Evolutionary conservation across 1,140 invertebrate species (phyloP).

Genomic region (Drosophila nebulosa): DNA sequence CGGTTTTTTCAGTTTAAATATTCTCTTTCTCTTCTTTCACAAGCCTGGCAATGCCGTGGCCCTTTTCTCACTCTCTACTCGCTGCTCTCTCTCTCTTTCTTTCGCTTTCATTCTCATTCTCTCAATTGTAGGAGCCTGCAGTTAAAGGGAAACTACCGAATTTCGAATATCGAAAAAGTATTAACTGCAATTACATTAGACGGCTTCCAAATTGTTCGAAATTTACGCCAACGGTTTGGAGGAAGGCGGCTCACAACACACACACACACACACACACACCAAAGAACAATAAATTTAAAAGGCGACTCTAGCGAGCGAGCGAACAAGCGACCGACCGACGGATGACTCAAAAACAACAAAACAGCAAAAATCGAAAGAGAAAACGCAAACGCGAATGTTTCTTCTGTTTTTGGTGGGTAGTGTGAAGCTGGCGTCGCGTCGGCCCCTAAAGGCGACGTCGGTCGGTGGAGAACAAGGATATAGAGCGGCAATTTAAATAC

Average conservation of each 20-base stretch:
- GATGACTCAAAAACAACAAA: conserved; percentile 59
- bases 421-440: conserved; percentile 61
- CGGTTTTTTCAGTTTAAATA: not conserved
- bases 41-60: conserved; percentile 16
- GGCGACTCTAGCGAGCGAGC: no score
- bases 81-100: not conserved
- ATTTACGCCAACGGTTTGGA: not conserved
- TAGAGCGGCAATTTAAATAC: conserved; percentile 67
- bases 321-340: not conserved
- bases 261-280: not conserved
- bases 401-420: conserved; percentile 22
- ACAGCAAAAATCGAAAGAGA: conserved; percentile 22
- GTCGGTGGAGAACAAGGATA: conserved; percentile 37
- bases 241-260: not conserved
- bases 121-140: not conserved
- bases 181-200: conserved; percentile 63
- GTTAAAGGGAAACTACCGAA: conserved; percentile 2
- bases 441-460: conserved; percentile 33
- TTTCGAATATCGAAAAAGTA: conserved; percentile 65
- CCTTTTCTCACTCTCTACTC: not conserved
- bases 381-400: conserved; percentile 20
- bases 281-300: conserved; percentile 45
- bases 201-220: conserved; percentile 18
- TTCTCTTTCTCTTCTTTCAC: not conserved
- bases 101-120: not conserved